phyloP scores from a whole-genome alignment of 2,113 vertebrate genomes.

The Phainopepla nitens region DNA sequence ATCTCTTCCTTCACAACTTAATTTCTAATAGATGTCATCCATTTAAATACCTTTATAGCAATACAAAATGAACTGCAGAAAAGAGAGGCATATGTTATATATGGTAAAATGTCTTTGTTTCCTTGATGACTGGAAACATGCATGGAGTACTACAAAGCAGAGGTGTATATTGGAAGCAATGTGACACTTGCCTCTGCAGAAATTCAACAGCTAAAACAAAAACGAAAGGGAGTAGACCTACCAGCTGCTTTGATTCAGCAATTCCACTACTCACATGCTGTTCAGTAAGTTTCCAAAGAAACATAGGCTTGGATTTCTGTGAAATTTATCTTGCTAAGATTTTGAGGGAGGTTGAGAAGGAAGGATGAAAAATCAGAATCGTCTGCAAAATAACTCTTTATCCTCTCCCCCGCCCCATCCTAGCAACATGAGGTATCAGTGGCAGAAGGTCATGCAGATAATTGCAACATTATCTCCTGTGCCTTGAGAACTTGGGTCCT shows the following conservation, averaged over 20 bases:
- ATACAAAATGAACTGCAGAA: not conserved
- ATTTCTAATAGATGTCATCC: not conserved
- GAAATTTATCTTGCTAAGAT: not conserved
- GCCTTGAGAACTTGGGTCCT: not conserved
- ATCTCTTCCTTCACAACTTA: not conserved
- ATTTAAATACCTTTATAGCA: not conserved
- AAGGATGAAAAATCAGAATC: not conserved
- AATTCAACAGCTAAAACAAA: not conserved
- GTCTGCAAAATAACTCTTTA: not conserved
- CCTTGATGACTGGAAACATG: not conserved
- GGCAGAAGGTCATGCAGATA: constrained; percentile 26
- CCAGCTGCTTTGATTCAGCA: not conserved
- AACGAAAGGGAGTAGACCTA: not conserved
- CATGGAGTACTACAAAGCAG: not conserved
- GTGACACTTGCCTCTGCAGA: not conserved
- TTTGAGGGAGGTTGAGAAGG: not conserved
- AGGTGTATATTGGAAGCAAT: not conserved
- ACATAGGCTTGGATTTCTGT: not conserved
- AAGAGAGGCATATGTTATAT: not conserved
- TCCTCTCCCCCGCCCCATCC: not conserved
- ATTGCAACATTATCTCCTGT: not conserved
- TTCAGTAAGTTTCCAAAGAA: not conserved
- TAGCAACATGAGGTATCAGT: not conserved
- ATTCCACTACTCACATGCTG: not conserved
- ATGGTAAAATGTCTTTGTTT: not conserved